A percentile compares a stretch with the other conserved stretches of the same genome.
phyloP scores from a whole-genome alignment of 2,113 vertebrate species.

The Oreochromis tanganicae region DNA sequence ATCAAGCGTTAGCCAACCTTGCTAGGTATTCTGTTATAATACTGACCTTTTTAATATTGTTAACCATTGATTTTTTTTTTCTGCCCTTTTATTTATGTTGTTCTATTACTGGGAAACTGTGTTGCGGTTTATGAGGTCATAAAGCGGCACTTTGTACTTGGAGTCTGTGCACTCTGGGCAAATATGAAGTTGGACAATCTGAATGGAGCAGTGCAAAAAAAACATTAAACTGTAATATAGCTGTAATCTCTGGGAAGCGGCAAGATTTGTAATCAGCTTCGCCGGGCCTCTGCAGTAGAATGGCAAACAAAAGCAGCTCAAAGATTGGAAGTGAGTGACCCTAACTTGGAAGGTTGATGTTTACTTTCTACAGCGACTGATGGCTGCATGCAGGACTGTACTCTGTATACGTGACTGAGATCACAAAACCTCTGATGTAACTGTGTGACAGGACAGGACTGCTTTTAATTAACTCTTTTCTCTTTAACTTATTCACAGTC shows the following conservation, averaged over 20 bases:
- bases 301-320: slow-evolving; percentile 56
- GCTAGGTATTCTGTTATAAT: neutral
- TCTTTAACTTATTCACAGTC: neutral
- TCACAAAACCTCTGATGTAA: slow-evolving; percentile 21
- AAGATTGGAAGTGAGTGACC: slow-evolving; percentile 56
- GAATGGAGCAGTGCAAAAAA: neutral
- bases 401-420: slow-evolving; percentile 57
- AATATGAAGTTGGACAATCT: slow-evolving; percentile 5
- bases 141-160: neutral
- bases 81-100: neutral
- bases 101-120: neutral
- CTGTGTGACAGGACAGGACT: neutral
- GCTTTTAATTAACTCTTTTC: slow-evolving; percentile 20
- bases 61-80: neutral
- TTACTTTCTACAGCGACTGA: slow-evolving; percentile 46
- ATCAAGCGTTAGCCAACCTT: neutral
- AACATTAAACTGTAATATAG: slow-evolving; percentile 5
- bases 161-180: neutral
- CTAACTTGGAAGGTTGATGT: slow-evolving; percentile 35
- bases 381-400: neutral
- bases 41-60: neutral
- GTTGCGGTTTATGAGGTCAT: neutral
- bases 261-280: slow-evolving; percentile 47
- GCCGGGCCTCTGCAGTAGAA: slow-evolving; percentile 15
- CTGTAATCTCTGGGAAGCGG: slow-evolving; percentile 43